Evolutionary conservation across 2,888 invertebrate genomes (phyloP).

Genomic region (Ophraella communa): DNA sequence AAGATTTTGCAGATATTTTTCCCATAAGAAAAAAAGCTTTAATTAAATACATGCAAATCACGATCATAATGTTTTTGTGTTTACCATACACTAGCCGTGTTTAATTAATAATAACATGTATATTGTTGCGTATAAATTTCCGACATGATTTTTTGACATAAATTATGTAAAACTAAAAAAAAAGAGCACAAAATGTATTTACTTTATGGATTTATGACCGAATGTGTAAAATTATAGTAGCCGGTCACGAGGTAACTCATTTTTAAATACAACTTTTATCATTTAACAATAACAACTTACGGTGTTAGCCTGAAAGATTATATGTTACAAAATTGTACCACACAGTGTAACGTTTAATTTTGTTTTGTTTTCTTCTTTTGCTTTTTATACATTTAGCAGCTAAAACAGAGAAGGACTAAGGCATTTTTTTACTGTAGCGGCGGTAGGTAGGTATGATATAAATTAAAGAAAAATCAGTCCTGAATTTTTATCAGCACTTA

Average conservation of each 20-base stretch:
- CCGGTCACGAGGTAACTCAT: constrained; percentile 19
- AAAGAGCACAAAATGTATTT: constrained; percentile 12
- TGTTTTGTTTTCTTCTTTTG: constrained; percentile 27
- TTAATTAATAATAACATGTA: constrained; percentile 7
- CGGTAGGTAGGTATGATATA: no score
- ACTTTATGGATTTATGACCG: constrained; percentile 5
- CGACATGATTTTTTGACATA: constrained; percentile 31
- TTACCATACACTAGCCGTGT: neutral
- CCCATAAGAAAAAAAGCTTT: neutral
- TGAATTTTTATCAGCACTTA: no score
- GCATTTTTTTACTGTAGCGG: neutral
- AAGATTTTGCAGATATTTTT: no score
- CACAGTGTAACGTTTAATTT: constrained; percentile 33
- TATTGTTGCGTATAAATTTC: constrained; percentile 24
- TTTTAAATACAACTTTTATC: constrained; percentile 29
- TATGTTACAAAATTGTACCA: constrained; percentile 33
- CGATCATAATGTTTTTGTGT: neutral
- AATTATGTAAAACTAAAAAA: constrained; percentile 30
- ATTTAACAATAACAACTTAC: constrained; percentile 30
- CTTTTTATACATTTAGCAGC: neutral
- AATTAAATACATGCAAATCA: neutral
- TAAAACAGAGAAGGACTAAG: neutral
- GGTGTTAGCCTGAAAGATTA: constrained; percentile 36
- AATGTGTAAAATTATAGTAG: constrained; percentile 31
- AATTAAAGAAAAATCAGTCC: no score